These are phyloP conservation scores for Creontiades dilutus DNA, from an alignment of 2,888 invertebrate species.

Conservation along the genomic window DNA sequence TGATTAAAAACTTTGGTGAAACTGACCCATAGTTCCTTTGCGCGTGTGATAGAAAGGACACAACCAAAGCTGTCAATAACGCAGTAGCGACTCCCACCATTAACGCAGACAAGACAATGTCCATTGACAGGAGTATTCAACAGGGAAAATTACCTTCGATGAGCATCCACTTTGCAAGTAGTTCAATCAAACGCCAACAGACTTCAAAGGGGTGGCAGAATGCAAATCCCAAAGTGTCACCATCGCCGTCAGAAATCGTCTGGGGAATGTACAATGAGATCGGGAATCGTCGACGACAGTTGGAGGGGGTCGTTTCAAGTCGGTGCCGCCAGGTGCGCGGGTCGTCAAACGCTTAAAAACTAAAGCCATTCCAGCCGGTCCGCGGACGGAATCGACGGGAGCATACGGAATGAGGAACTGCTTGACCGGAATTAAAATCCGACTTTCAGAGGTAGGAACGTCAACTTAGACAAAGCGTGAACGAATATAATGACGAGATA, in stretches of 20 bases:
- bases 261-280: not conserved
- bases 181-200: not conserved
- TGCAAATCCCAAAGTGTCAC: slow-evolving; percentile 6
- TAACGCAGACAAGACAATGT: too few relatives aligned
- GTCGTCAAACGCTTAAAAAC: not conserved
- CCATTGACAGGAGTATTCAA: too few relatives aligned
- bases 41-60: too few relatives aligned
- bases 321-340: slow-evolving; percentile 29
- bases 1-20: too few relatives aligned
- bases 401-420: not conserved
- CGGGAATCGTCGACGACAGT: not conserved
- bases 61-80: too few relatives aligned
- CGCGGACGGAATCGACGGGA: not conserved
- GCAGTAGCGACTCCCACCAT: too few relatives aligned
- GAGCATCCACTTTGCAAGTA: not conserved
- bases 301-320: not conserved
- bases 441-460: not conserved
- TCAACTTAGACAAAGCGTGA: too few relatives aligned
- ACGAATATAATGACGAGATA: too few relatives aligned
- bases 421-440: slow-evolving; percentile 13
- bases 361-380: slow-evolving; percentile 29
- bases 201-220: not conserved
- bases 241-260: slow-evolving; percentile 3
- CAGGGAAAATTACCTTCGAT: not conserved
- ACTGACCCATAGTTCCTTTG: too few relatives aligned